Evolutionary conservation across 2,113 vertebrate species (phyloP).

Genomic region (Rhombomys opimus): DNA sequence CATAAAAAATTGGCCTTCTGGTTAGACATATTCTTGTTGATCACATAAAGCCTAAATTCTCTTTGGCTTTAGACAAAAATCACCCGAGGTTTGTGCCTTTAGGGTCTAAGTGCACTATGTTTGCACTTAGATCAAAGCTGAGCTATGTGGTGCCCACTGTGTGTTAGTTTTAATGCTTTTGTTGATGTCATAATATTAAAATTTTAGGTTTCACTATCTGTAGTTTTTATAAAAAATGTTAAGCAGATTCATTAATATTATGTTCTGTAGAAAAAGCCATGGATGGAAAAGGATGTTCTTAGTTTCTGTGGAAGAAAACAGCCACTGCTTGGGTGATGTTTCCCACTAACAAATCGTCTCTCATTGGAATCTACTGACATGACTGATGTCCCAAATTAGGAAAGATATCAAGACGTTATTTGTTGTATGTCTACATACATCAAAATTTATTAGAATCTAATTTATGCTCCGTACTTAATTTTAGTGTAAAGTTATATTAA

Average conservation of each 20-base stretch:
- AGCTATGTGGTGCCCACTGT: background rate
- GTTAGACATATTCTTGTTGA: slow-evolving; percentile 30
- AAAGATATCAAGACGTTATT: background rate
- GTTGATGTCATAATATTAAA: slow-evolving; percentile 51
- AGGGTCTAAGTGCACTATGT: background rate
- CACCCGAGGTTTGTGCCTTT: background rate
- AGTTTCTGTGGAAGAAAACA: background rate
- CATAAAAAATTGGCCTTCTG: slow-evolving; percentile 32
- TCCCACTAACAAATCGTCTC: background rate
- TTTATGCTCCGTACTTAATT: background rate
- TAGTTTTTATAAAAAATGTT: slow-evolving; percentile 20
- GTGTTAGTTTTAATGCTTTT: slow-evolving; percentile 27
- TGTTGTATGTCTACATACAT: background rate
- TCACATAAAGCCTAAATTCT: slow-evolving; percentile 49
- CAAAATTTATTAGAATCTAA: slow-evolving; percentile 6
- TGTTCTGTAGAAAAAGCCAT: background rate
- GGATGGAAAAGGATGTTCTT: background rate
- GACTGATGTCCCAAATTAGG: background rate
- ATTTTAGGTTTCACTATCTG: slow-evolving; percentile 21
- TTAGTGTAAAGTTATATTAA: background rate
- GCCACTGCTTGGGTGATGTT: background rate
- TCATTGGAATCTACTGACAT: background rate
- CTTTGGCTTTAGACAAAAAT: slow-evolving; percentile 42
- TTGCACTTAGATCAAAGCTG: background rate
- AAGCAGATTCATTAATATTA: background rate